phyloP scores from a whole-genome alignment of 2,113 vertebrate genomes.

The Myanophis thanlyinensis region DNA sequence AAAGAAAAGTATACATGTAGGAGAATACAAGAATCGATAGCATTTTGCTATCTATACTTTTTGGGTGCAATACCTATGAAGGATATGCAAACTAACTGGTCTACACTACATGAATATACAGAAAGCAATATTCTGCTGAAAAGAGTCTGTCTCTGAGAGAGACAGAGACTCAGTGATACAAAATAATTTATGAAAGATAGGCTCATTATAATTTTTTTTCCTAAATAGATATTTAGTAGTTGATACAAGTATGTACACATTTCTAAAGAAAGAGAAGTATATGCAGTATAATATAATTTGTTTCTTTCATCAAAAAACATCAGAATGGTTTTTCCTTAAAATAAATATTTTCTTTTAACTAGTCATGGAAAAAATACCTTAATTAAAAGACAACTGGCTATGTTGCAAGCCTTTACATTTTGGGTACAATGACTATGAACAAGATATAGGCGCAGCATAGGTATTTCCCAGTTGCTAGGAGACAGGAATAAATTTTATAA shows the following conservation, averaged over 20 bases:
- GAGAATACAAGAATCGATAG: constrained; percentile 16
- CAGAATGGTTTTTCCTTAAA: constrained; percentile 30
- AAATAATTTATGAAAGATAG: constrained; percentile 22
- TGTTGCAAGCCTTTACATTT: background rate
- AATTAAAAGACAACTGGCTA: background rate
- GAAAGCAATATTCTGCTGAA: constrained; percentile 41
- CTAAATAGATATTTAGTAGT: constrained; percentile 37
- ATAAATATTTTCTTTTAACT: constrained; percentile 38
- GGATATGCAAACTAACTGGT: background rate
- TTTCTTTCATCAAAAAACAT: constrained; percentile 30
- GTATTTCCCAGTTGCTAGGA: background rate
- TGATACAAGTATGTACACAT: background rate
- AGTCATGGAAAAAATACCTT: constrained; percentile 48
- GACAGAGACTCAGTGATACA: constrained; percentile 32
- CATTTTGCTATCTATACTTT: constrained; percentile 14
- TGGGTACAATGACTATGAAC: background rate
- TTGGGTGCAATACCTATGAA: constrained; percentile 18
- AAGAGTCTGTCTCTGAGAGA: constrained; percentile 31
- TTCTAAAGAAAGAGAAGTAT: background rate
- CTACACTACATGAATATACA: background rate
- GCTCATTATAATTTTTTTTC: constrained; percentile 25
- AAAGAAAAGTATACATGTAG: constrained; percentile 47
- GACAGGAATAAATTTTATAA: background rate
- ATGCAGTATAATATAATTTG: background rate
- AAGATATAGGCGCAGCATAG: background rate